Evolutionary conservation across 2,113 vertebrate species (phyloP).

Genomic region (Gallinago paraguaiae): DNA sequence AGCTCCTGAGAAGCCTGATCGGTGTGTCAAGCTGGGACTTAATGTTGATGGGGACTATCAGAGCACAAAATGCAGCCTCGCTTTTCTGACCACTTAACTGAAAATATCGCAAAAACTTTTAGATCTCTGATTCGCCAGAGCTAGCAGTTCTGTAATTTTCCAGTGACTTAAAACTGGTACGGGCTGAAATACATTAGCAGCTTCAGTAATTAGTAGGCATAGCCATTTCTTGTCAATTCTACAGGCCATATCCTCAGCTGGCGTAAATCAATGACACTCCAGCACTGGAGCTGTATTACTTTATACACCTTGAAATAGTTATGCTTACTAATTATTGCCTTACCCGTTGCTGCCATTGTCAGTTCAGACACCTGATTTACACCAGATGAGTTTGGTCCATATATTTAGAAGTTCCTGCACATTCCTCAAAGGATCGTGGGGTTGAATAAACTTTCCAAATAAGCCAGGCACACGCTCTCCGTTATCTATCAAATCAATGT

Average conservation of each 20-base stretch:
- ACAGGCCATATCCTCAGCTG: neutral
- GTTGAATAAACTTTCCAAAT: conserved; percentile 30
- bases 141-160: neutral
- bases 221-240: neutral
- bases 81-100: neutral
- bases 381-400: neutral
- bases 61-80: neutral
- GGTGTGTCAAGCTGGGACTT: neutral
- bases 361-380: conserved; percentile 42
- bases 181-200: neutral
- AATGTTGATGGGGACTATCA: neutral
- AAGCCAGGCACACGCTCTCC: neutral
- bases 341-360: conserved; percentile 10
- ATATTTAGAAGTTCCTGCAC: conserved; percentile 21
- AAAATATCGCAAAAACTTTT: neutral
- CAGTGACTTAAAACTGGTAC: neutral
- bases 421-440: conserved; percentile 1
- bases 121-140: neutral
- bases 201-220: conserved; percentile 8
- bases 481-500: conserved; percentile 48
- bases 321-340: conserved; percentile 40
- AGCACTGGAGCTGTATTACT: neutral
- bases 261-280: neutral
- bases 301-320: conserved; percentile 34
- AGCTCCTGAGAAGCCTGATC: neutral